Conservation (phyloP, 2,888 invertebrate species). For the Microplitis deprimator region DNA sequence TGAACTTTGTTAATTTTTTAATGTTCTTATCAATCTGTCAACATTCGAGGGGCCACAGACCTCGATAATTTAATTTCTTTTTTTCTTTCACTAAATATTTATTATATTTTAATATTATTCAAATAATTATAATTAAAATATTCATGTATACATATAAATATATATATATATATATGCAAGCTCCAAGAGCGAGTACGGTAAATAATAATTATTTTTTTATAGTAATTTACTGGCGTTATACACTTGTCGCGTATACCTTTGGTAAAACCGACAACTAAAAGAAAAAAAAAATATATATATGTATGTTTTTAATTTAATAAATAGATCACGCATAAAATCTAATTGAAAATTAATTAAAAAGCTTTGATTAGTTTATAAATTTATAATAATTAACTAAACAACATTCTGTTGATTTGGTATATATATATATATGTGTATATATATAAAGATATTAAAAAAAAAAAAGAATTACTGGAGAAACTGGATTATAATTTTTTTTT, state of each 20-base stretch:
- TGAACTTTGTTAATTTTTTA: constrained; percentile 15
- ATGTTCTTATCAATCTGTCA: constrained; percentile 9
- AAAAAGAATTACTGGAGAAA: constrained; percentile 17
- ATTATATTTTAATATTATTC: background rate
- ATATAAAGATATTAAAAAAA: constrained; percentile 32
- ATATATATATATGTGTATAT: background rate
- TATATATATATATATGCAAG: constrained; percentile 35
- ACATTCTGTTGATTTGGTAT: constrained; percentile 4
- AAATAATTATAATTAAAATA: constrained; percentile 5
- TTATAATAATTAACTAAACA: constrained; percentile 13
- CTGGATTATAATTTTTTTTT: constrained; percentile 11
- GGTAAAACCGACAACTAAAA: constrained; percentile 36
- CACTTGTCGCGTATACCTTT: constrained; percentile 32
- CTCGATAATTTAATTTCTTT: background rate
- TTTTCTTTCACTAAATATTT: too few relatives aligned
- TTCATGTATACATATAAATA: constrained; percentile 18
- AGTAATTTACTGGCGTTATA: constrained; percentile 25
- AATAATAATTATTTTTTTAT: constrained; percentile 25
- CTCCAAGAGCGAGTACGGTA: constrained; percentile 18
- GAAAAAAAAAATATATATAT: constrained; percentile 4
- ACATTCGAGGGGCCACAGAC: constrained; percentile 14
- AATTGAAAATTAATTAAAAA: constrained; percentile 33
- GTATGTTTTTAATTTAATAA: constrained; percentile 23
- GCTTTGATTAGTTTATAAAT: constrained; percentile 17
- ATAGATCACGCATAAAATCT: constrained; percentile 29